Evolutionary conservation across 2,888 invertebrate genomes (phyloP).

Genomic region (Chalcis sispes): DNA sequence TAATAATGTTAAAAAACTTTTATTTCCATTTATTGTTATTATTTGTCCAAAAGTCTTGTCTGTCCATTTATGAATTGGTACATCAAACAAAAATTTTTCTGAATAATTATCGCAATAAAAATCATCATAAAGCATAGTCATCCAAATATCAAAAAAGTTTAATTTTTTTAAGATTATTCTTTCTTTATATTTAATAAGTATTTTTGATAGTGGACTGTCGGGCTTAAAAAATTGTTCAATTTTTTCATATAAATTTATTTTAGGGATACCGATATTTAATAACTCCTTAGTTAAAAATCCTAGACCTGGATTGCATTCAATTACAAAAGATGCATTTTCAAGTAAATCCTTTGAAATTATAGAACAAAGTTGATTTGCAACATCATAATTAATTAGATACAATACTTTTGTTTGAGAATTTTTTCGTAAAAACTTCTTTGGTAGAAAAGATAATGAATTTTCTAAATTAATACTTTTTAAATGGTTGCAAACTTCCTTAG

Average conservation of each 20-base stretch:
- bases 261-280: constrained; percentile 76
- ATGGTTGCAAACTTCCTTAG: constrained; percentile 22
- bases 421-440: background rate
- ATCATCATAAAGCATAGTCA: constrained; percentile 79
- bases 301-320: constrained; percentile 85
- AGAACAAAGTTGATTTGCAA: constrained; percentile 75
- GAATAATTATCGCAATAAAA: constrained; percentile 79
- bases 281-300: constrained; percentile 81
- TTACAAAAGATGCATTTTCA: constrained; percentile 73
- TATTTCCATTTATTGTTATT: constrained; percentile 79
- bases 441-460: constrained; percentile 19
- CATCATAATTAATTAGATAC: constrained; percentile 76
- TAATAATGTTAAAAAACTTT: constrained; percentile 81
- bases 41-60: constrained; percentile 79
- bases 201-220: constrained; percentile 76
- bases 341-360: constrained; percentile 73
- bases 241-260: constrained; percentile 80
- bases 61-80: constrained; percentile 76
- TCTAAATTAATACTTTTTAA: constrained; percentile 28
- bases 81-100: constrained; percentile 77
- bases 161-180: constrained; percentile 77
- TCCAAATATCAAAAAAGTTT: constrained; percentile 80
- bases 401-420: constrained; percentile 67
- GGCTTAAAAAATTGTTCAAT: constrained; percentile 77
- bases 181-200: constrained; percentile 75